phyloP scores from a whole-genome alignment of 2,797 vertebrate genomes.

The Schizopygopsis malacanthus region DNA sequence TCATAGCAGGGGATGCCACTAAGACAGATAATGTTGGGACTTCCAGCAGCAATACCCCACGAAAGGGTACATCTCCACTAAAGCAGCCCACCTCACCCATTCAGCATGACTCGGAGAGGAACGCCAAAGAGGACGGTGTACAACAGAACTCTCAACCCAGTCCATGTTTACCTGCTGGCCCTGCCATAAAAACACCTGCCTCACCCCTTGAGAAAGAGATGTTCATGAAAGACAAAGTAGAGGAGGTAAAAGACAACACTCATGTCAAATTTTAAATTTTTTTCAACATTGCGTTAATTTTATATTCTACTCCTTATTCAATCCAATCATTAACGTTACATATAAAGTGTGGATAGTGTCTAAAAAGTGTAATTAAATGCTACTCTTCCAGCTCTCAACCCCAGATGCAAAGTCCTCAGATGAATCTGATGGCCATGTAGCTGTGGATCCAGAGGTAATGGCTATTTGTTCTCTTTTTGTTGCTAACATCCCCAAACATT shows the following conservation, averaged over 20 bases:
- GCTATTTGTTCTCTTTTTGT: not conserved
- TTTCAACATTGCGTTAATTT: no score
- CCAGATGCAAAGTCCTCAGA: constrained; percentile 27
- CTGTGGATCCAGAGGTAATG: constrained; percentile 53
- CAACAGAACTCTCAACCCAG: not conserved
- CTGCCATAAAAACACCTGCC: constrained; percentile 75
- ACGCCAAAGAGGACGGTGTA: constrained; percentile 70
- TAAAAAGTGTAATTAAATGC: not conserved
- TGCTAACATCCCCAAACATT: not conserved
- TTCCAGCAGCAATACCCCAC: constrained; percentile 74
- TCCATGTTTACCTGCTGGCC: constrained; percentile 18
- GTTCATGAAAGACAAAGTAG: constrained; percentile 79
- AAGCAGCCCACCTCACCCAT: constrained; percentile 83
- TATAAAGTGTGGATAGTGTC: not conserved
- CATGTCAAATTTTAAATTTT: not conserved
- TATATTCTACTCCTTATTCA: not conserved
- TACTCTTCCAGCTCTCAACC: constrained; percentile 38
- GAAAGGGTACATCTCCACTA: constrained; percentile 74
- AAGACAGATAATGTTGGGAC: constrained; percentile 27
- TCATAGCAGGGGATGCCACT: not conserved
- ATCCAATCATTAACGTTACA: not conserved
- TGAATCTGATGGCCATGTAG: constrained; percentile 7
- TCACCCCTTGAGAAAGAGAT: constrained; percentile 78
- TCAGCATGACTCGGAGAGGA: constrained; percentile 79
- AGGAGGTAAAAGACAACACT: constrained; percentile 12